These are phyloP conservation scores for Dryocosmus kuriphilus DNA, from an alignment of 2,888 invertebrate genomes.

Conservation along the genomic window DNA sequence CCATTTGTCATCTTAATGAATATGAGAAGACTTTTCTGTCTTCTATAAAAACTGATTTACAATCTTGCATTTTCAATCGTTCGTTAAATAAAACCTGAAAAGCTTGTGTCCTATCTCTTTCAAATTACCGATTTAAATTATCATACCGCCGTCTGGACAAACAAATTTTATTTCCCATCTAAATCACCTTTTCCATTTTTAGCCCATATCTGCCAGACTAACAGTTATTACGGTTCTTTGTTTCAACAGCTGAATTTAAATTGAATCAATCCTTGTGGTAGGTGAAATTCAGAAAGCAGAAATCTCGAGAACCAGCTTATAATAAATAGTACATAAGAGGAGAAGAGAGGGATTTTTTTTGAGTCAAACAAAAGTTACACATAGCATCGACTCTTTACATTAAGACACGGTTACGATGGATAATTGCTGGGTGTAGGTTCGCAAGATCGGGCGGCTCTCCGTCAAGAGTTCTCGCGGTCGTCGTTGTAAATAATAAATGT, in stretches of 20 bases:
- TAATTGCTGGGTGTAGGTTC: conserved; percentile 68
- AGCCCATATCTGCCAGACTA: no score
- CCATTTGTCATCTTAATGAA: conserved; percentile 23
- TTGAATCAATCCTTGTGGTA: no score
- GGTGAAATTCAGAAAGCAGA: background rate
- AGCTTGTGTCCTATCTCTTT: background rate
- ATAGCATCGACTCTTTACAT: conserved; percentile 63
- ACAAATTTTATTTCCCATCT: no score
- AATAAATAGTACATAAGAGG: background rate
- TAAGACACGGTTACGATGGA: conserved; percentile 69
- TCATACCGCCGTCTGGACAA: no score
- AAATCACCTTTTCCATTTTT: no score
- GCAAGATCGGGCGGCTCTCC: conserved; percentile 27
- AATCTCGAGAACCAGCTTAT: background rate
- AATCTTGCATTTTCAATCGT: conserved; percentile 25
- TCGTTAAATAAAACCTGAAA: conserved; percentile 16
- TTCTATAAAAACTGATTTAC: conserved; percentile 24
- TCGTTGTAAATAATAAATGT: conserved; percentile 71
- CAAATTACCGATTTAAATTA: background rate
- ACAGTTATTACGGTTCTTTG: no score
- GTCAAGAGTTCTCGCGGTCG: conserved; percentile 48
- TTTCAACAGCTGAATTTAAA: no score
- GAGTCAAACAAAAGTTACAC: conserved; percentile 46
- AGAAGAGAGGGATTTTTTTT: conserved; percentile 33
- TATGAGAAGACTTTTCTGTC: conserved; percentile 35